phyloP scores from a whole-genome alignment of 2,113 vertebrate genomes.

The Megaceryle torquata region DNA sequence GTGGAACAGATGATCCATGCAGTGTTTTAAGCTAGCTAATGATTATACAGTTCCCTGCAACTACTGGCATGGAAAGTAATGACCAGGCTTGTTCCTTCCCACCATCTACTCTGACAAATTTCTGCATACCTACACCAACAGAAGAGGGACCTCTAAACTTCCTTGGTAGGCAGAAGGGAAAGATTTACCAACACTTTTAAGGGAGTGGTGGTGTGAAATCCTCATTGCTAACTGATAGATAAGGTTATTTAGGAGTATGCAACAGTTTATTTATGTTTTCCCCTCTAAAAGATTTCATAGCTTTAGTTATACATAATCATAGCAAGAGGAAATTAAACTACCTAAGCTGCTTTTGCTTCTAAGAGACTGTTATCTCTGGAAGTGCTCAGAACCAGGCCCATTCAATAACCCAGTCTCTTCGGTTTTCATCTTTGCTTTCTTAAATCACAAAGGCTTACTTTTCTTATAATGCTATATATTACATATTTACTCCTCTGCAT shows the following conservation, averaged over 20 bases:
- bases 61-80: background rate
- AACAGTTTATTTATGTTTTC: background rate
- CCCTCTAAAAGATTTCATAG: background rate
- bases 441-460: background rate
- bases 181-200: background rate
- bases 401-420: background rate
- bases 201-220: background rate
- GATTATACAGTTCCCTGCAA: background rate
- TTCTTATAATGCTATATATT: background rate
- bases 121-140: background rate
- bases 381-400: background rate
- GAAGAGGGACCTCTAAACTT: background rate
- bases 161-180: background rate
- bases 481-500: background rate
- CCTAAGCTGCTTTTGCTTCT: background rate
- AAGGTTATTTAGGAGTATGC: background rate
- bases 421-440: background rate
- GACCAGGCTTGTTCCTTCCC: background rate
- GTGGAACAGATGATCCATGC: background rate
- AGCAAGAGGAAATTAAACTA: conserved; percentile 15
- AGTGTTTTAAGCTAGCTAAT: background rate
- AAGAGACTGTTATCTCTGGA: background rate
- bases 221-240: background rate
- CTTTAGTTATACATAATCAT: background rate
- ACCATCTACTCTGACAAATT: background rate